Percentiles rank a stretch among this genome's conserved stretches.
These are phyloP conservation scores for Drosophila kohkoa DNA, from an alignment of 1,140 invertebrate species.

Conservation along the genomic window DNA sequence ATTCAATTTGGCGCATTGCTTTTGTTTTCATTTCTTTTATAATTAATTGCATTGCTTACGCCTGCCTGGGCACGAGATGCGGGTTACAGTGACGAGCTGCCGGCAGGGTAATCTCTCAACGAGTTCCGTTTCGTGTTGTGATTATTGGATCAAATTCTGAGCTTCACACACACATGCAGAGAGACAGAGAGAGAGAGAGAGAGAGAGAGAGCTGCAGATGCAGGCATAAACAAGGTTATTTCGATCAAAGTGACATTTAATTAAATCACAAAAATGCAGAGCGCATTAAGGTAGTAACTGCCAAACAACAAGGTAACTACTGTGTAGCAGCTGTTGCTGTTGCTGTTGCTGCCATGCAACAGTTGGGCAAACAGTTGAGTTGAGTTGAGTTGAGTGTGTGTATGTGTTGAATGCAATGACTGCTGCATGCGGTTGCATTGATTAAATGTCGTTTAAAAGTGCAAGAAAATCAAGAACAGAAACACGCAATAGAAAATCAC, in stretches of 20 bases:
- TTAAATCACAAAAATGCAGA: constrained; percentile 68
- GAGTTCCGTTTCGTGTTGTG: constrained; percentile 48
- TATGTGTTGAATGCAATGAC: background rate
- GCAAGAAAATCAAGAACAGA: constrained; percentile 70
- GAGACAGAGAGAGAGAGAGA: background rate
- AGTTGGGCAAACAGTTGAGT: constrained; percentile 24
- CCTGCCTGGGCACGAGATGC: constrained; percentile 49
- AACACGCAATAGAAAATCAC: constrained; percentile 16
- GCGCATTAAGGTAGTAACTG: constrained; percentile 29
- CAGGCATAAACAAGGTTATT: constrained; percentile 57
- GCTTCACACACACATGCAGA: constrained; percentile 5
- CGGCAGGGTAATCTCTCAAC: too few species aligned
- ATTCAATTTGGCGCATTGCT: constrained; percentile 74
- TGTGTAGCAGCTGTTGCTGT: background rate
- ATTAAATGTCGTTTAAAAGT: constrained; percentile 80
- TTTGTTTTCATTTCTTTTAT: constrained; percentile 80
- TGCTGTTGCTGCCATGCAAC: constrained; percentile 28
- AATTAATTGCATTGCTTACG: constrained; percentile 82
- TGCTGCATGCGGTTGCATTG: constrained; percentile 65
- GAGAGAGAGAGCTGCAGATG: constrained; percentile 6
- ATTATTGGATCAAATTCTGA: constrained; percentile 64
- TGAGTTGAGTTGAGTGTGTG: background rate
- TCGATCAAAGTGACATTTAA: constrained; percentile 77
- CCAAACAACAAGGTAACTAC: too few species aligned
- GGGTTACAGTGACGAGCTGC: constrained; percentile 12